Percentiles rank a stretch among this genome's conserved stretches.
These are phyloP conservation scores for Rhodeus uyekii DNA, from an alignment of 2,797 vertebrate species.

Conservation along the genomic window DNA sequence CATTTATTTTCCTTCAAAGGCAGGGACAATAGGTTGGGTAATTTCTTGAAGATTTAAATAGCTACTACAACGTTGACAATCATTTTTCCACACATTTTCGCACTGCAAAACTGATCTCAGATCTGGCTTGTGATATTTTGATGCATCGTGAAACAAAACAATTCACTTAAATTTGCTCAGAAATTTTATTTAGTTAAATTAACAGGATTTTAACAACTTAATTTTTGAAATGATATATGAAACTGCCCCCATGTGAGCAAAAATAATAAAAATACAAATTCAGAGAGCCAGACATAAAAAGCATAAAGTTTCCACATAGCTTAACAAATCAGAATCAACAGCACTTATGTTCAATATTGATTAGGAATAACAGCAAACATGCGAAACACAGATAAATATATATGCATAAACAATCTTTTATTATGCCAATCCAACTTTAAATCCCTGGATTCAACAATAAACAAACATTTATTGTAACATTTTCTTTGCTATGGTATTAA, in stretches of 20 bases:
- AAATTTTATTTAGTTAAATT: slow-evolving; percentile 4
- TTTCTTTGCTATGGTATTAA: background rate
- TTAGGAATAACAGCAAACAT: slow-evolving; percentile 9
- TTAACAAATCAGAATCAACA: background rate
- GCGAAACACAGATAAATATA: background rate
- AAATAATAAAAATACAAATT: slow-evolving; percentile 6
- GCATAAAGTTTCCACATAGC: background rate
- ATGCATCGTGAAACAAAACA: background rate
- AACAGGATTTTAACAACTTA: background rate
- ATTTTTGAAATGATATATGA: background rate
- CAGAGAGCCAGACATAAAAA: background rate
- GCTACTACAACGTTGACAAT: background rate
- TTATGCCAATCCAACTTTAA: background rate
- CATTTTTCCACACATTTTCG: background rate
- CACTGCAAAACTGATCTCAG: background rate
- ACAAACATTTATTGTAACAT: background rate
- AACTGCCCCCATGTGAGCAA: background rate
- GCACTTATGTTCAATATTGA: background rate
- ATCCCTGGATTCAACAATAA: background rate
- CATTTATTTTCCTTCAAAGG: background rate
- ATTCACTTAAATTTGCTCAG: background rate
- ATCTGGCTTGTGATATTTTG: background rate
- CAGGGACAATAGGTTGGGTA: background rate
- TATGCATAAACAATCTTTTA: background rate
- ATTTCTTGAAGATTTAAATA: background rate